These are phyloP conservation scores for Akabosia matsudoensis DNA, from an alignment of 1,140 invertebrate genomes.

Conservation along the genomic window DNA sequence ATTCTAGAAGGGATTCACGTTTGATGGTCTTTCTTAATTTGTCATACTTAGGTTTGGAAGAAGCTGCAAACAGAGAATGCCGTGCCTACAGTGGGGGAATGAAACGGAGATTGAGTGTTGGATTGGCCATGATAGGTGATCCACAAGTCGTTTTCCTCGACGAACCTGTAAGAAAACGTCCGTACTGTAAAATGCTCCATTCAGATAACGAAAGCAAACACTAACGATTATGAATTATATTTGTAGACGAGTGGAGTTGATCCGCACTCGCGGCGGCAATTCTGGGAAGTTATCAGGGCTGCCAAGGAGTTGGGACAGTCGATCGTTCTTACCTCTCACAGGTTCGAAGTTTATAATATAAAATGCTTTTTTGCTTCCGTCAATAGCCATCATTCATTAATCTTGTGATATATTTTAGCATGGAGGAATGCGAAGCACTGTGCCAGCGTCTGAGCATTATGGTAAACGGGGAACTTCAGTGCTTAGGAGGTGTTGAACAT, in stretches of 20 bases:
- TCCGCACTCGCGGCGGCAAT: constrained; percentile 51
- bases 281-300: constrained; percentile 52
- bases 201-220: neutral
- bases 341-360: constrained; percentile 30
- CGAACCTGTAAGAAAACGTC: neutral
- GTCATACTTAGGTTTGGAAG: constrained; percentile 28
- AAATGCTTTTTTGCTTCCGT: neutral
- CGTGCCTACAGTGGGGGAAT: constrained; percentile 69
- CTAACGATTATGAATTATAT: neutral
- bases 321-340: constrained; percentile 47
- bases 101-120: constrained; percentile 77
- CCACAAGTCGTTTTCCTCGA: constrained; percentile 57
- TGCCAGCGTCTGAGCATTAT: constrained; percentile 57
- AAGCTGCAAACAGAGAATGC: constrained; percentile 52
- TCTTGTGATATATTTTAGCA: constrained; percentile 47
- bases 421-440: constrained; percentile 59
- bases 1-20: neutral
- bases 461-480: constrained; percentile 69
- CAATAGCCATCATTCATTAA: neutral
- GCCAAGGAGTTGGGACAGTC: constrained; percentile 44
- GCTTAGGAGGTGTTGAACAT: constrained; percentile 49
- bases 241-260: constrained; percentile 48
- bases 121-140: constrained; percentile 73
- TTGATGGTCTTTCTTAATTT: constrained; percentile 29
- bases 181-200: neutral